Percentiles rank a stretch among this genome's conserved stretches.
These are phyloP conservation scores for Benitochromis conjunctus DNA, from an alignment of 2,113 vertebrate species.

Conservation along the genomic window DNA sequence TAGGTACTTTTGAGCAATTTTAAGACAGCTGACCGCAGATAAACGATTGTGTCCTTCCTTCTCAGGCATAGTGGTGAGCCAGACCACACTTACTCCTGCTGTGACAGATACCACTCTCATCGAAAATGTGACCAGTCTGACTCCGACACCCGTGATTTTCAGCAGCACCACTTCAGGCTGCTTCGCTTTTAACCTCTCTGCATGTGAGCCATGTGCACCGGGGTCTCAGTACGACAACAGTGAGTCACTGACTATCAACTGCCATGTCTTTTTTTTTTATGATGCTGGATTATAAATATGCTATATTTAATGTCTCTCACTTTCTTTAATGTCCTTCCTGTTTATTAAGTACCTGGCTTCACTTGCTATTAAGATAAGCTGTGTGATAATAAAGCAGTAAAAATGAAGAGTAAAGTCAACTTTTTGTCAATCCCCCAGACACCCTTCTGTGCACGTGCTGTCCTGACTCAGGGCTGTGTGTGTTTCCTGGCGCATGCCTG, in stretches of 20 bases:
- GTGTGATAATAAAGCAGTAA: neutral
- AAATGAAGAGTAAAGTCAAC: neutral
- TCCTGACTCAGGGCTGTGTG: conserved; percentile 59
- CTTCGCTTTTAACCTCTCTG: conserved; percentile 69
- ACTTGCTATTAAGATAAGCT: neutral
- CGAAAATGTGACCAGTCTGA: conserved; percentile 42
- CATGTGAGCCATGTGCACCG: conserved; percentile 74
- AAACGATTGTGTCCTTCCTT: neutral
- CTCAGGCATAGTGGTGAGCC: conserved; percentile 68
- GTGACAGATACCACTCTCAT: conserved; percentile 54
- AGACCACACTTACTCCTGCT: conserved; percentile 68
- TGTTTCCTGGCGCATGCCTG: conserved; percentile 67
- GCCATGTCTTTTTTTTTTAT: neutral
- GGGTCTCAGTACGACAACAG: conserved; percentile 75
- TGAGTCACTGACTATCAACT: conserved; percentile 10
- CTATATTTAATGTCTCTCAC: neutral
- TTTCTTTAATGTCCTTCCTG: neutral
- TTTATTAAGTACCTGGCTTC: neutral
- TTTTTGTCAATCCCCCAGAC: conserved; percentile 43
- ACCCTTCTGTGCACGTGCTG: conserved; percentile 79
- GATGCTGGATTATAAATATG: neutral
- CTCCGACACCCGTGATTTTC: conserved; percentile 43
- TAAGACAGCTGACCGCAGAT: neutral
- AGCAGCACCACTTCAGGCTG: conserved; percentile 68
- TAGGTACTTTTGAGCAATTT: neutral